phyloP scores from a whole-genome alignment of 2,888 invertebrate species.

The Stictocephala bisonia region DNA sequence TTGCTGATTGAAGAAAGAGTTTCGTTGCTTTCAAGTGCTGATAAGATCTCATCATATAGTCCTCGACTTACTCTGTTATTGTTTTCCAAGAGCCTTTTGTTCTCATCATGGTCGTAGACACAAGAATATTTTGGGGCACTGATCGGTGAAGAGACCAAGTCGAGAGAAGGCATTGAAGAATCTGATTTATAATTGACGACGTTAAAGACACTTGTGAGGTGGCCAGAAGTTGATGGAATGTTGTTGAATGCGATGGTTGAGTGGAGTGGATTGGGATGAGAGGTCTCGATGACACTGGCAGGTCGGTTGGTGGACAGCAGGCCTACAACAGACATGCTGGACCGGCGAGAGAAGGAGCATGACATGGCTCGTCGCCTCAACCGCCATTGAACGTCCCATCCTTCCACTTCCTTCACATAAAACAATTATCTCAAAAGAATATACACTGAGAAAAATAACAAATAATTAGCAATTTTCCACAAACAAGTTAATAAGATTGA shows the following conservation, averaged over 20 bases:
- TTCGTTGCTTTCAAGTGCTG: conserved; percentile 31
- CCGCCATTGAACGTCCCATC: conserved; percentile 44
- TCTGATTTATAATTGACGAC: conserved; percentile 24
- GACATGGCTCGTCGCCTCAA: conserved; percentile 46
- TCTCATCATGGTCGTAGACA: background rate
- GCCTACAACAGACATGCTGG: conserved; percentile 39
- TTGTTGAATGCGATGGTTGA: conserved; percentile 31
- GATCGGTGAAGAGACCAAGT: conserved; percentile 5
- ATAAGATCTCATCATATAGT: conserved; percentile 35
- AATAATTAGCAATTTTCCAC: background rate
- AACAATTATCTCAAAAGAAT: background rate
- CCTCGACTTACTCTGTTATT: background rate
- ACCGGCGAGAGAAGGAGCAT: conserved; percentile 43
- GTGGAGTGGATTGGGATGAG: conserved; percentile 9
- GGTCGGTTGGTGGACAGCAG: conserved; percentile 38
- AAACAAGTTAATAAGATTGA: too few relatives aligned
- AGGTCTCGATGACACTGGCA: conserved; percentile 42
- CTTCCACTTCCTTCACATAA: conserved; percentile 55
- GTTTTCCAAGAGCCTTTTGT: background rate
- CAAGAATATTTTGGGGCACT: conserved; percentile 6
- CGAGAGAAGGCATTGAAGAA: conserved; percentile 21
- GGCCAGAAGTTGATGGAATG: background rate
- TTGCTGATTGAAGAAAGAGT: too few relatives aligned
- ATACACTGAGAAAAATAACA: background rate
- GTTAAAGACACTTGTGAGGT: conserved; percentile 37